phyloP scores from a whole-genome alignment of 1,140 invertebrate species.

The Camponotus floridanus region DNA sequence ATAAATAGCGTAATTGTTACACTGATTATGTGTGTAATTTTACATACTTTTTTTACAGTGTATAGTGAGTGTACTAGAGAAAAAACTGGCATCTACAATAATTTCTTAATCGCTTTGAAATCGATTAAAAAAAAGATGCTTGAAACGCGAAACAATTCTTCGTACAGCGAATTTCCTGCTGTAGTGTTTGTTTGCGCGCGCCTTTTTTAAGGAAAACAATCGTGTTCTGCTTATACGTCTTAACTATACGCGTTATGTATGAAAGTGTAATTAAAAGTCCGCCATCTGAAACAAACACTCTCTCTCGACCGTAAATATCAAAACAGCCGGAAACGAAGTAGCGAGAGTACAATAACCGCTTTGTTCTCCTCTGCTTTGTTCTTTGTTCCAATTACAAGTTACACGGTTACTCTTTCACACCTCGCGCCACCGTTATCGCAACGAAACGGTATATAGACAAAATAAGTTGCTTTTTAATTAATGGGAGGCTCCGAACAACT shows the following conservation, averaged over 20 bases:
- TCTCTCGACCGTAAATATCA: conserved; percentile 34
- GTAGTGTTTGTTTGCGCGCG: background rate
- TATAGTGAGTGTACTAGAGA: background rate
- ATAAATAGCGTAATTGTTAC: no score
- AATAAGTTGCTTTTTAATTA: conserved; percentile 65
- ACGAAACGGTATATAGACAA: conserved; percentile 1
- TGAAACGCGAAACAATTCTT: background rate
- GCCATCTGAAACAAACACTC: conserved; percentile 37
- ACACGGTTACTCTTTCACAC: conserved; percentile 58
- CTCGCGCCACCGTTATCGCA: background rate
- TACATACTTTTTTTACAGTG: no score
- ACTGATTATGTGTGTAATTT: no score
- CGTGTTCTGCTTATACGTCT: background rate
- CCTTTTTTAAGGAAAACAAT: background rate
- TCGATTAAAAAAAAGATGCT: background rate
- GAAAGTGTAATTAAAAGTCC: conserved; percentile 53
- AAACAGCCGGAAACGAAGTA: conserved; percentile 51
- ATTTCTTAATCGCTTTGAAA: background rate
- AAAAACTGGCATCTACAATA: background rate
- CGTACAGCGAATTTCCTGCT: background rate
- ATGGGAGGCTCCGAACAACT: conserved; percentile 33
- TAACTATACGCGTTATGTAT: background rate
- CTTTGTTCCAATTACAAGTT: conserved; percentile 58
- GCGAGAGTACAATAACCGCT: conserved; percentile 56
- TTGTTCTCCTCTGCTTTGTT: conserved; percentile 53